phyloP scores from a whole-genome alignment of 2,113 vertebrate species.

The pig (Sus scrofa) region DNA sequence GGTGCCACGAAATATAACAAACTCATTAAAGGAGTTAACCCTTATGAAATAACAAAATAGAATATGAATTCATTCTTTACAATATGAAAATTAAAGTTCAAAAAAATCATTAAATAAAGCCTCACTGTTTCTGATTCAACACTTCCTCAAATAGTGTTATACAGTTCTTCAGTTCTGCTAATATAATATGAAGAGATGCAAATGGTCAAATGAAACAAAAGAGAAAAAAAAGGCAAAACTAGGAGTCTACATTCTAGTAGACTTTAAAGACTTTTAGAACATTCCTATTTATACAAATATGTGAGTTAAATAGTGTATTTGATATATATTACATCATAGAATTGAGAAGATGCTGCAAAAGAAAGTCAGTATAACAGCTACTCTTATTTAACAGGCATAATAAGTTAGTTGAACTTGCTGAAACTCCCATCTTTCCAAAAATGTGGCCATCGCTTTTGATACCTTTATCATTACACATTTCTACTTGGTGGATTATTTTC shows the following conservation, averaged over 20 bases:
- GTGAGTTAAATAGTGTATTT: background rate
- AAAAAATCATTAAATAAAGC: background rate
- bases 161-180: background rate
- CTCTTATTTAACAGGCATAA: background rate
- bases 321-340: background rate
- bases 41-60: background rate
- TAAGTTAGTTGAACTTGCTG: background rate
- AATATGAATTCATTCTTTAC: background rate
- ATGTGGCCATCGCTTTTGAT: background rate
- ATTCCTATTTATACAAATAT: background rate
- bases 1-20: background rate
- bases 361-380: background rate
- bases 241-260: background rate
- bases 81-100: background rate
- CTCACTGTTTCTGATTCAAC: background rate
- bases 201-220: background rate
- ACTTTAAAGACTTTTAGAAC: slow-evolving; percentile 1
- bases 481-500: slow-evolving; percentile 22
- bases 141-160: background rate
- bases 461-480: slow-evolving; percentile 6
- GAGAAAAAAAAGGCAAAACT: background rate
- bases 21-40: background rate
- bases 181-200: background rate
- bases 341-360: background rate
- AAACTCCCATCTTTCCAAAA: background rate